Evolutionary conservation across 2,113 vertebrate species (phyloP), one percentile per base, ranked within the genome.

Genomic region (Petrocephalus zakoni): DNA sequence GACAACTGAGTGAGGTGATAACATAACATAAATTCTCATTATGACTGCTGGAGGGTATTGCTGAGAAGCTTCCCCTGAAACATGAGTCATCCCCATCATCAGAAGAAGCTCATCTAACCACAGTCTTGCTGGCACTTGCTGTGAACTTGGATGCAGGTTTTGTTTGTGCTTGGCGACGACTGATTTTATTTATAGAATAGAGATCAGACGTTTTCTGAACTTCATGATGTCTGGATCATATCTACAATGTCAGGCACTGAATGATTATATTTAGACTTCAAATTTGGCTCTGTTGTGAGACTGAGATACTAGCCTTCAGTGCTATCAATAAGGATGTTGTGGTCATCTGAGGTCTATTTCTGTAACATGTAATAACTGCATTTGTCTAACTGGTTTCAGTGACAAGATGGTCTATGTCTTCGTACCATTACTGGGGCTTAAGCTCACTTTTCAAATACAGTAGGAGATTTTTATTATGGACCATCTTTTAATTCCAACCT

Each of bases 1-100:
- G 7, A 21, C 93, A 94, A 93, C 96, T 96, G 96, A 96, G 95
- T 95, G 90, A 94, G 94, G 93, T 95, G 95, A 96, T 96, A 95
- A 96, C n/a, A 97, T 97, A n/a, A 42, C 10, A 37, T 55, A 37
- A 93, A 29, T 78, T 95, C 95, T 96, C 94, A 96, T 96, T 92
- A 88, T 94, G 93, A 95, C 93, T 96, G 95, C 95, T 95, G 96
- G 91, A 89, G 90, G 15, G 34, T 19, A 78, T 78, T 42, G 5
- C 92, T 90, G 90, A 92, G 93, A 94, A 93, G 92, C 11, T 68
- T 93, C 93, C 93, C 95, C 96, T 95, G 93, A 96, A 96, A 94
- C 91, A 93, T 94, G 92, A 95, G 95, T 95, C 86, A 96, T 95
- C 92, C 93, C 94, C 94, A 95, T 97, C 29, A 42, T 78, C 29